A percentile compares a stretch with the other conserved stretches of the same genome.
phyloP scores from a whole-genome alignment of 92 coral and sea anemone genomes.

The Pocillopora grandis region DNA sequence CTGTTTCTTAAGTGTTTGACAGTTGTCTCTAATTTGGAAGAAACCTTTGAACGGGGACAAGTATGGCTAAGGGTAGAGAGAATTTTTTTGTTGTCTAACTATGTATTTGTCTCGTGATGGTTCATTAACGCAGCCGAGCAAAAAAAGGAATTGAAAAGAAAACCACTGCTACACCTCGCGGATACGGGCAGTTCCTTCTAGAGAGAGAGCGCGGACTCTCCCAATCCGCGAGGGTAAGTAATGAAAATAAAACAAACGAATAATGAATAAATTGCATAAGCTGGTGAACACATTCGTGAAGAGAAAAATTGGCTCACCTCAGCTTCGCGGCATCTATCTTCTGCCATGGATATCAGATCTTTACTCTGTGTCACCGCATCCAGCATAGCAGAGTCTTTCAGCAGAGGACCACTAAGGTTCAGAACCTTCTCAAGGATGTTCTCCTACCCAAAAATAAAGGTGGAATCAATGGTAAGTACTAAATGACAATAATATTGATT shows the following conservation, averaged over 20 bases:
- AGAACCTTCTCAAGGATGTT: conserved; percentile 79
- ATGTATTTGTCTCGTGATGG: too few relatives aligned
- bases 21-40: too few relatives aligned
- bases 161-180: too few relatives aligned
- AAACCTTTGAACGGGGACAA: too few relatives aligned
- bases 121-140: too few relatives aligned
- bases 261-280: neutral
- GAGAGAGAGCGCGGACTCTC: too few relatives aligned
- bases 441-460: conserved; percentile 43
- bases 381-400: conserved; percentile 76
- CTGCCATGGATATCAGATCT: conserved; percentile 68
- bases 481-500: neutral
- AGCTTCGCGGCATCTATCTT: conserved; percentile 75
- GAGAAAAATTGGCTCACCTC: conserved; percentile 51
- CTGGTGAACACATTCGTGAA: neutral
- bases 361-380: conserved; percentile 68
- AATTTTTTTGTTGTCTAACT: too few relatives aligned
- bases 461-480: neutral
- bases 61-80: too few relatives aligned
- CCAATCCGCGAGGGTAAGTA: too few relatives aligned
- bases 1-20: too few relatives aligned
- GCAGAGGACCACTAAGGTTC: conserved; percentile 62
- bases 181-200: too few relatives aligned
- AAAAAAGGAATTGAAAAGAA: too few relatives aligned
- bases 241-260: neutral